Evolutionary conservation across 2,113 vertebrate species (phyloP), one percentile per base, ranked within the genome.

Genomic region (Rhinogobius similis): DNA sequence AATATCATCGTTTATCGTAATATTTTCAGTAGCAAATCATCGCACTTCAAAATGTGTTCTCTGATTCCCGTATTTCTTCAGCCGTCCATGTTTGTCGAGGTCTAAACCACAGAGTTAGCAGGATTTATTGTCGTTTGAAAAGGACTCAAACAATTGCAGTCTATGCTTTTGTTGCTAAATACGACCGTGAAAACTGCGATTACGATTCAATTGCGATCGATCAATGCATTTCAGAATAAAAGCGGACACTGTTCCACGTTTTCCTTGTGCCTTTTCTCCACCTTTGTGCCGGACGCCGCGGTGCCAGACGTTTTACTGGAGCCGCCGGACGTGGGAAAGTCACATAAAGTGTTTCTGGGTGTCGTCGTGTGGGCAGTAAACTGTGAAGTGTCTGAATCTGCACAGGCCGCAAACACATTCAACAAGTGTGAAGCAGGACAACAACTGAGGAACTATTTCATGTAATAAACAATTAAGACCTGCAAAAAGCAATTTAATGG

Each of bases 261-360:
- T n/a, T 5, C 4, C 21, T 36, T 61, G 56, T 61, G 3, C 0
- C 39, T 16, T 5, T 4, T 38, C 59, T 38, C 12, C 24, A 16
- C 26, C 53, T 55, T 14, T 16, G 53, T 4, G 24, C 53, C 23
- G 53, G 14, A 18, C 7, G 1, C 36, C 23, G 3, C 20, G 26
- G 36, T 58, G 63, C 26, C 69, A 75, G 59, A 52, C 65, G 63
- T 12, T 79, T 75, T 74, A 76, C 77, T 66, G 65, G 80, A 16
- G 38, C 14, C 26, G 20, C 70, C 67, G 56, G 72, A 73, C 1
- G 44, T 68, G 75, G 65, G 71, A 79, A 79, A 82, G 67, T 73
- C 70, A 58, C 39, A 62, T 83, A 73, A 81, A 81, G 48, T 7
- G 32, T 10, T 10, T 1, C 58, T 70, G 72, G 65, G 62, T 68